Base-by-base conservation (phyloP, 1,140 invertebrate species). In the Venturia canescens region DNA sequence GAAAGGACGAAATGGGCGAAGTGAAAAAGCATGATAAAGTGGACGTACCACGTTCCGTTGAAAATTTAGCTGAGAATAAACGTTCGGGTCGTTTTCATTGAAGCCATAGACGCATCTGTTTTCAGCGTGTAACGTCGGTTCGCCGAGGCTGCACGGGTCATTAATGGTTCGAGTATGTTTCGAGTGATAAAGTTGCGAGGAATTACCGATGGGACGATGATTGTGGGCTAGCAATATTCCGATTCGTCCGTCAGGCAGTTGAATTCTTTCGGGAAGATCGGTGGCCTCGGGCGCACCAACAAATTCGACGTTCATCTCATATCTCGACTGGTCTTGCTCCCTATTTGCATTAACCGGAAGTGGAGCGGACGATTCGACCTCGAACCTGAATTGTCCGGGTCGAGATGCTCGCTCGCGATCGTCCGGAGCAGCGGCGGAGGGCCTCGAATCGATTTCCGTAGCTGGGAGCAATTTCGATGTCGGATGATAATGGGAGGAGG, bases 221-320 rank as follows among this genome's bases (percentile, higher is more conserved):
- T 71, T 71, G 48, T 71, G 34, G 2, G 69, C 34, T 4, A 71
- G 6, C 69, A 71, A 71, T 71, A 48, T 71, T 1, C 69, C 69
- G n/a, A 71, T 48, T 38, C 31, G n/a, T 38, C 69, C 69, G 29
- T 71, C 69, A 18, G 38, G 38, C 29, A 71, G 44, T 71, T 71
- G 31, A 18, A 71, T 34, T 21, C 69, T 38, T 23, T 71, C 29
- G 1, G 69, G 1, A 16, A 38, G 5, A 38, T n/a, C 15, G 16
- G 5, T 21, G 27, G 31, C 9, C 13, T 71, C 34, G 69, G 18
- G 31, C 34, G 1, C 50, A 53, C 21, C 1, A 69, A 13, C 11
- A 18, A 23, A 71, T 2, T 71, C 23, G 9, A 63, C 60, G 15
- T 27, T 63, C 26, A 27, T 63, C 13, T 27, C 23, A 9, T 63